These are phyloP conservation scores for Ursus arctos DNA, from an alignment of 2,113 vertebrate species.

Conservation along the genomic window DNA sequence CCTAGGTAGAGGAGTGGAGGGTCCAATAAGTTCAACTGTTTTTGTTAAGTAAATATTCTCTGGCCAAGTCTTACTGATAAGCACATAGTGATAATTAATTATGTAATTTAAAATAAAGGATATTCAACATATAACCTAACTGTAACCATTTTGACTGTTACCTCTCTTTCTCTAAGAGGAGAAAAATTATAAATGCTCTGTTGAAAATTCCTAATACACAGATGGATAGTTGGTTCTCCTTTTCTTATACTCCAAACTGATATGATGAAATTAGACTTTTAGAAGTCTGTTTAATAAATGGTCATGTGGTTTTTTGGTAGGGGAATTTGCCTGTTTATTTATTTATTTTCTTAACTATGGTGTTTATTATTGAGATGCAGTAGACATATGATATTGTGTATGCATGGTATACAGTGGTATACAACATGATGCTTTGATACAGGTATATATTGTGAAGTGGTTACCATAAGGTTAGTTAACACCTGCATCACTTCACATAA, in stretches of 20 bases:
- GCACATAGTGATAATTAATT: neutral
- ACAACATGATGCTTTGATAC: neutral
- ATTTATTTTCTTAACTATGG: neutral
- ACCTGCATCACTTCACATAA: neutral
- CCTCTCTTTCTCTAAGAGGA: neutral
- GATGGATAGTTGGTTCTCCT: neutral
- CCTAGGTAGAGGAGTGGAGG: neutral
- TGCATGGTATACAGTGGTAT: neutral
- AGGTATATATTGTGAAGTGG: neutral
- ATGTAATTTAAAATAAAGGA: neutral
- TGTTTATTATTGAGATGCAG: neutral
- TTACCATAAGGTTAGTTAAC: neutral
- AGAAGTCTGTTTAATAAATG: neutral
- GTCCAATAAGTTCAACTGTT: neutral
- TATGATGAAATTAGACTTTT: neutral
- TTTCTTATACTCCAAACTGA: neutral
- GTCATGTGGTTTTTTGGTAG: neutral
- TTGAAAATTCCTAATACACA: neutral
- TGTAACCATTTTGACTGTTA: neutral
- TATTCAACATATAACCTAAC: neutral
- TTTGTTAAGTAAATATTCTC: neutral
- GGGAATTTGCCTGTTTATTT: neutral
- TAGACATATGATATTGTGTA: neutral
- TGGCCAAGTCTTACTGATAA: neutral
- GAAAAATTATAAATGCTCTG: neutral